Evolutionary conservation across 2,888 invertebrate species (phyloP), one percentile per base, ranked within the genome.

Genomic region (Ophion ventricosus): DNA sequence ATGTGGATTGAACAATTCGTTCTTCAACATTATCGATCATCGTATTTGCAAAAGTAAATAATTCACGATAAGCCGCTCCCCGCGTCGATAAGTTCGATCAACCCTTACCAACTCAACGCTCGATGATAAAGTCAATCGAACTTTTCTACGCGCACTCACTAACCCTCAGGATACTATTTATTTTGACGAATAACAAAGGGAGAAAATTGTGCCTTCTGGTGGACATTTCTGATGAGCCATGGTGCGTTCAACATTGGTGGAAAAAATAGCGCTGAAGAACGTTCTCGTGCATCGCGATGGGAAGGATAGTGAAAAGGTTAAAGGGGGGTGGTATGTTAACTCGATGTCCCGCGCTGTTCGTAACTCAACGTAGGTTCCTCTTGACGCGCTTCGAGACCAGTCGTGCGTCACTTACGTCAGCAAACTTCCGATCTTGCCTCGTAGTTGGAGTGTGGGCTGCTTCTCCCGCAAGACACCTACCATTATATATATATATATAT

Each of bases 261-360:
- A 43, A 43, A 14, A 43, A 43, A 10, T 11, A 2, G 11, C 14
- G 2, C 43, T 43, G 43, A 43, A 43, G 11, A 43, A 43, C 43
- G 43, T 43, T 10, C 10, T 14, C 14, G 14, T 17, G 43, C 43
- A 14, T 43, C 43, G 0, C 43, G 14, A 43, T 14, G 43, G 10
- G 14, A 14, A 14, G 43, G 2, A 43, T 14, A 14, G 10, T 14
- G 43, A 43, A 43, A 43, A 14, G 3, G 43, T 43, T 43, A 2
- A 2, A 1, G 43, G 23, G 25, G 59, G 29, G 40, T 66, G 54
- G 59, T 72, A 82, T 82, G 87, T 87, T 89, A 89, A 89, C 87
- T 89, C 88, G 87, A 88, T 87, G 90, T 84, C 86, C 87, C 88
- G 86, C 84, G 87, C 88, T 88, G 85, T 85, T 86, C 84, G 85